Percentiles rank a stretch among this genome's conserved stretches.
These are phyloP conservation scores for Timandra comae DNA, from an alignment of 2,888 invertebrate genomes.

Conservation along the genomic window DNA sequence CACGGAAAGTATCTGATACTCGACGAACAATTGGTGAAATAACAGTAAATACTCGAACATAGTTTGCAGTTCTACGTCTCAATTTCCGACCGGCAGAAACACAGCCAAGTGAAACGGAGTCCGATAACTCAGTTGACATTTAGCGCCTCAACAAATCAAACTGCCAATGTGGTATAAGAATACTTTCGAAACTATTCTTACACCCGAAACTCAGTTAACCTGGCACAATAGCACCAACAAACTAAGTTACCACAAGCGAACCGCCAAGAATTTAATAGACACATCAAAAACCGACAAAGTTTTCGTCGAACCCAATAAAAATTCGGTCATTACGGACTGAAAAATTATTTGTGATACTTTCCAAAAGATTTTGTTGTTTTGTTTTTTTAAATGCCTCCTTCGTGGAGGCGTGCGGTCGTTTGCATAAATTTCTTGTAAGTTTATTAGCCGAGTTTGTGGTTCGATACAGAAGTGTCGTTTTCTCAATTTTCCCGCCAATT, in stretches of 20 bases:
- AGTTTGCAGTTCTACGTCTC: no score
- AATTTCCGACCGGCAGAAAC: constrained; percentile 2
- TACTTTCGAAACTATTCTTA: constrained; percentile 32
- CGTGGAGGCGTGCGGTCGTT: no score
- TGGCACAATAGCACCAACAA: constrained; percentile 24
- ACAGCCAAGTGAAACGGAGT: background rate
- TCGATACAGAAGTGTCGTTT: constrained; percentile 57
- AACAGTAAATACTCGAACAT: no score
- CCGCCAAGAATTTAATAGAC: constrained; percentile 55
- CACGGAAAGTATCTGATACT: no score
- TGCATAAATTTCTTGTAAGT: constrained; percentile 51
- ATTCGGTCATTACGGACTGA: constrained; percentile 33
- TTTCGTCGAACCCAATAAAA: constrained; percentile 40
- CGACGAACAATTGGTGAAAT: background rate
- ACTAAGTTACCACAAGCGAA: constrained; percentile 25
- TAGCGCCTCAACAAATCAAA: constrained; percentile 21
- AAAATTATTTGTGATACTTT: constrained; percentile 31
- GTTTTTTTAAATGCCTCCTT: constrained; percentile 47
- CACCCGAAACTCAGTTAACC: constrained; percentile 30
- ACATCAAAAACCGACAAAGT: constrained; percentile 43
- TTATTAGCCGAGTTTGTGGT: constrained; percentile 31
- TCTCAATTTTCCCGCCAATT: constrained; percentile 70
- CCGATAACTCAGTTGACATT: constrained; percentile 8
- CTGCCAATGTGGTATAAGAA: constrained; percentile 25
- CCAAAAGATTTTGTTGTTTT: constrained; percentile 37